Conservation (phyloP, 2,113 vertebrate genomes). For the Eulacestoma nigropectus region DNA sequence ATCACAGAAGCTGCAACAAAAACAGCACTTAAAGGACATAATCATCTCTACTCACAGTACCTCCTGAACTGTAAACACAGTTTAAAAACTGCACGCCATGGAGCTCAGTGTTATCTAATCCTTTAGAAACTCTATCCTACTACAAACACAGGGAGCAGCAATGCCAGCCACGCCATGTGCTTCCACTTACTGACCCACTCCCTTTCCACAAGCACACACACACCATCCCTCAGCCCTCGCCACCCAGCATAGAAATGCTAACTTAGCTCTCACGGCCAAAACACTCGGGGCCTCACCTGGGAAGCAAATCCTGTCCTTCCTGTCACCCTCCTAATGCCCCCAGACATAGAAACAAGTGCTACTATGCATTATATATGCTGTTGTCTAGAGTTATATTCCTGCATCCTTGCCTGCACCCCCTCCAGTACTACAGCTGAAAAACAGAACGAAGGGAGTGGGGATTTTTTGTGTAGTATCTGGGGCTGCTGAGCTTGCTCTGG, state of each 20-base stretch:
- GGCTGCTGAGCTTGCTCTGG: not conserved
- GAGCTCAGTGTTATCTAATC: conserved; percentile 40
- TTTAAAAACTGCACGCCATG: not conserved
- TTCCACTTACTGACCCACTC: not conserved
- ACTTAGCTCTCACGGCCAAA: not conserved
- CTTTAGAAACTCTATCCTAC: conserved; percentile 18
- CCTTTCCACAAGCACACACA: not conserved
- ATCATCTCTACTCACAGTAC: conserved; percentile 25
- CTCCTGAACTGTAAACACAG: conserved; percentile 42
- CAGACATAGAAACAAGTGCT: not conserved
- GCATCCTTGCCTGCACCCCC: not conserved
- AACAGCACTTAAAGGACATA: conserved; percentile 39
- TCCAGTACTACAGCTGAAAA: not conserved
- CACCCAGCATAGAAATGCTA: fast-evolving
- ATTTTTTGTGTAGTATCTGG: not conserved
- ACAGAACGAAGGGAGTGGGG: not conserved
- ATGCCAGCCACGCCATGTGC: not conserved
- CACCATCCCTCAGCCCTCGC: not conserved
- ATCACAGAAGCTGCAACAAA: not conserved
- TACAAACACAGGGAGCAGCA: not conserved
- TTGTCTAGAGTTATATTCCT: not conserved
- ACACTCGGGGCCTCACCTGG: fast-evolving
- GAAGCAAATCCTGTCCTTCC: not conserved
- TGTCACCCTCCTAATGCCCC: fast-evolving
- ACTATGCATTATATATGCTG: fast-evolving